These are phyloP conservation scores for Octodon degus DNA, from an alignment of 2,113 vertebrate genomes.

Conservation along the genomic window DNA sequence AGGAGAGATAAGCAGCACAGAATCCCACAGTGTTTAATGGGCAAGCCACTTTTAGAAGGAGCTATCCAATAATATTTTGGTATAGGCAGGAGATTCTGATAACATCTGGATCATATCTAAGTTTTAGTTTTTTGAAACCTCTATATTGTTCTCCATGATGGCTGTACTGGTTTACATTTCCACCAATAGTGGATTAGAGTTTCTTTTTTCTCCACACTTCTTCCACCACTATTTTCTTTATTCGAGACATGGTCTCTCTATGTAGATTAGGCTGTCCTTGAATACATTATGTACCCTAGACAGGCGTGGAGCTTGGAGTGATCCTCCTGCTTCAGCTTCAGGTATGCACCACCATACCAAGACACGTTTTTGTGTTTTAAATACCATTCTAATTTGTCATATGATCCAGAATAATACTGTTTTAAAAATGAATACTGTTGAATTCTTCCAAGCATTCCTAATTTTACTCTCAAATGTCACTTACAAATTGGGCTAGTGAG, in stretches of 20 bases:
- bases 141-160: neutral
- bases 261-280: neutral
- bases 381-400: neutral
- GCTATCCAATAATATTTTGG: neutral
- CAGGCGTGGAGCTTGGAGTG: neutral
- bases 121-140: neutral
- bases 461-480: slow-evolving; percentile 19
- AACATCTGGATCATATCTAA: neutral
- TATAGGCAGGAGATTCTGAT: neutral
- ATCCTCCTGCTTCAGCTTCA: neutral
- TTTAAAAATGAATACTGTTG: neutral
- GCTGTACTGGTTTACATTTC: neutral
- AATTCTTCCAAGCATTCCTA: neutral
- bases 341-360: neutral
- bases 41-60: neutral
- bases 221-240: neutral
- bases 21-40: neutral
- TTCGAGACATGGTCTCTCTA: neutral
- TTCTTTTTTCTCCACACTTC: neutral
- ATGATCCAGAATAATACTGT: neutral
- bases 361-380: neutral
- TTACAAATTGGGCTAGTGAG: neutral
- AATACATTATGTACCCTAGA: neutral
- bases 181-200: neutral
- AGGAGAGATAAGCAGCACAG: neutral